Evolutionary conservation across 2,113 vertebrate genomes (phyloP), one percentile per base, ranked within the genome.

Genomic region (Anthoscopus minutus): DNA sequence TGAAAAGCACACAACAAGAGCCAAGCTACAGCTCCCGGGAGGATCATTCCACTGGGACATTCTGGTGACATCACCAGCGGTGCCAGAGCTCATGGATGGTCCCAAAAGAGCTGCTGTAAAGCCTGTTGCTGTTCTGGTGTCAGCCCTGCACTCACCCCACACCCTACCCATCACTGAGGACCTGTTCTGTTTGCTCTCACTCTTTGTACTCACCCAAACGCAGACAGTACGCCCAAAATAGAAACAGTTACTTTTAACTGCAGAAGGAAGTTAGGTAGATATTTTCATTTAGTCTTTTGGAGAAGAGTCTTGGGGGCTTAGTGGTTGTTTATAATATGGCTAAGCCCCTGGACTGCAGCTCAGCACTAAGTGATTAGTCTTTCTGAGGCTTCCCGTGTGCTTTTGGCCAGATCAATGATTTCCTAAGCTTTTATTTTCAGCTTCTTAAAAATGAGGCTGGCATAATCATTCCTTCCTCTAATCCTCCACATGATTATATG

Each of bases 321-420:
- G 35, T 31, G 15, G 12, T 24, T 37, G 81, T 24, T 86, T 92
- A 70, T 33, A 47, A 40, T 11, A 44, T 13, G 35, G 30, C 58
- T 96, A 61, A 92, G 54, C 35, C 71, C 35, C 33, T 6, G 18
- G 64, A 56, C 40, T 71, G 67, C 51, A 78, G 76, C 83, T 79
- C 37, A 66, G 82, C 48, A 60, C 47, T 24, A 40, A 51, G 58
- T 22, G 64, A 85, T 93, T 60, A 56, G 47, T 35, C 53, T 73
- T 72, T 53, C 71, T 27, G 38, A 83, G 62, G 35, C 13, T 92
- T 74, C 54, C 71, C 3, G 0, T 64, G 82, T 70, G 71, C 65
- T 92, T 70, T 78, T 95, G 79, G 85, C 51, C 86, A 93, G 79
- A 90, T 88, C 82, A 81, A 45, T 76, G 69, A 89, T 74, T 90